Percentiles rank a stretch among this genome's conserved stretches.
phyloP scores from a whole-genome alignment of 2,113 vertebrate genomes.

The Callopanchax toddi region DNA sequence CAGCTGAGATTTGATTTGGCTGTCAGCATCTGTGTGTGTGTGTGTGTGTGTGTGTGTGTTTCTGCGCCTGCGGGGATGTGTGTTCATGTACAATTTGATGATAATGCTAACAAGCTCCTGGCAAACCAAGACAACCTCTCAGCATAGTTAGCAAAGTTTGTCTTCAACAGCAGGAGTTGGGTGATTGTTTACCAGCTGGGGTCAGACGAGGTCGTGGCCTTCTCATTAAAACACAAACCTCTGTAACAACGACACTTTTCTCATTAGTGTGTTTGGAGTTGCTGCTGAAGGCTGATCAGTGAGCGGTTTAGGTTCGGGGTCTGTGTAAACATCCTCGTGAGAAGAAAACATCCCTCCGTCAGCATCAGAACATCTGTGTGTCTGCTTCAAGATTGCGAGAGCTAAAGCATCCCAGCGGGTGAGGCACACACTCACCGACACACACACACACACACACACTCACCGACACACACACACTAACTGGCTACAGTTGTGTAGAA shows the following conservation, averaged over 20 bases:
- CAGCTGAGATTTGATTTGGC: conserved; percentile 59
- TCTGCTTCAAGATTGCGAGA: conserved; percentile 1
- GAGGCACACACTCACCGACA: neutral
- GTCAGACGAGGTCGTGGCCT: conserved; percentile 33
- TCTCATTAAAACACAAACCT: conserved; percentile 62
- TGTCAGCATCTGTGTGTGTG: conserved; percentile 37
- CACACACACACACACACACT: neutral
- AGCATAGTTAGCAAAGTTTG: conserved; percentile 26
- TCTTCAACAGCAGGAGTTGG: conserved; percentile 18
- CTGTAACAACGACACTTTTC: conserved; percentile 24
- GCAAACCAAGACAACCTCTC: conserved; percentile 31
- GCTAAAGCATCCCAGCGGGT: neutral
- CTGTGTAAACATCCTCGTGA: conserved; percentile 44
- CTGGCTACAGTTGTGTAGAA: conserved; percentile 38
- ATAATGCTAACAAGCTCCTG: conserved; percentile 50
- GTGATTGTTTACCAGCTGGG: conserved; percentile 50
- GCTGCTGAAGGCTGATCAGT: neutral
- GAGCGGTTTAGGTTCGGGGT: conserved; percentile 19
- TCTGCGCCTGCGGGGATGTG: conserved; percentile 2
- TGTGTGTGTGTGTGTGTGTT: conserved; percentile 12
- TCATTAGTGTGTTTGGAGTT: conserved; percentile 38
- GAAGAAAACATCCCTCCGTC: conserved; percentile 3
- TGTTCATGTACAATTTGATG: conserved; percentile 39
- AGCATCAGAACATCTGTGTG: conserved; percentile 31
- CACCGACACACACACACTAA: conserved; percentile 14